Evolutionary conservation across 2,888 invertebrate genomes (phyloP).

Genomic region (Drosophila cracens): DNA sequence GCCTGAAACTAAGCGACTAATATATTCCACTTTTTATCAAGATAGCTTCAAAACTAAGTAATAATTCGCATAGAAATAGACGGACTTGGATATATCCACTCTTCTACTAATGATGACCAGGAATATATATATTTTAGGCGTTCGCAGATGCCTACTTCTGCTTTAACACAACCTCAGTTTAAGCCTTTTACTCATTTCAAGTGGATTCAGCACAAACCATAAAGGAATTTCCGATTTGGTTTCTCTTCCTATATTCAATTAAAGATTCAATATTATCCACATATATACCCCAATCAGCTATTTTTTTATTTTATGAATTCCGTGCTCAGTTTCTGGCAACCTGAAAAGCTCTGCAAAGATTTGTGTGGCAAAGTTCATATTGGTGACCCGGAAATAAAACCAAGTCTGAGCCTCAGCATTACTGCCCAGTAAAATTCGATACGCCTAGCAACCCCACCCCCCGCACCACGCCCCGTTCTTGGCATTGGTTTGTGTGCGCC

Average conservation of each 20-base stretch:
- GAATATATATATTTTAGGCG: neutral
- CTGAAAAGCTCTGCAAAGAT: conserved; percentile 49
- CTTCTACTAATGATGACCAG: neutral
- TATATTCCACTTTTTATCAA: neutral
- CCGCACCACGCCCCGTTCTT: neutral
- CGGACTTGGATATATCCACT: accelerated
- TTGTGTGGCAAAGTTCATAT: conserved; percentile 63
- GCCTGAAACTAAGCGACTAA: neutral
- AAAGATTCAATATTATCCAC: conserved; percentile 34
- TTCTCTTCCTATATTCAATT: conserved; percentile 35
- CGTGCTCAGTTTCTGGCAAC: neutral
- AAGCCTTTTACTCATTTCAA: neutral
- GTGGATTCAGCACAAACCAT: neutral
- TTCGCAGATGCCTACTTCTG: neutral
- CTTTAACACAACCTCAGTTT: neutral
- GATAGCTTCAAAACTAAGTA: neutral
- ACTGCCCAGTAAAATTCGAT: conserved; percentile 58
- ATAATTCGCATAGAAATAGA: neutral
- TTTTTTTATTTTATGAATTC: neutral
- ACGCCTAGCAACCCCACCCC: conserved; percentile 44
- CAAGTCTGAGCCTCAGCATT: conserved; percentile 19
- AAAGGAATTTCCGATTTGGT: neutral
- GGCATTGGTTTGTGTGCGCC: conserved; percentile 11
- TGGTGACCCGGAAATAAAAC: conserved; percentile 34
- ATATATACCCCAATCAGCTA: conserved; percentile 31